Conservation (phyloP, 2,113 vertebrate species). For the Poeciliopsis occidentalis region DNA sequence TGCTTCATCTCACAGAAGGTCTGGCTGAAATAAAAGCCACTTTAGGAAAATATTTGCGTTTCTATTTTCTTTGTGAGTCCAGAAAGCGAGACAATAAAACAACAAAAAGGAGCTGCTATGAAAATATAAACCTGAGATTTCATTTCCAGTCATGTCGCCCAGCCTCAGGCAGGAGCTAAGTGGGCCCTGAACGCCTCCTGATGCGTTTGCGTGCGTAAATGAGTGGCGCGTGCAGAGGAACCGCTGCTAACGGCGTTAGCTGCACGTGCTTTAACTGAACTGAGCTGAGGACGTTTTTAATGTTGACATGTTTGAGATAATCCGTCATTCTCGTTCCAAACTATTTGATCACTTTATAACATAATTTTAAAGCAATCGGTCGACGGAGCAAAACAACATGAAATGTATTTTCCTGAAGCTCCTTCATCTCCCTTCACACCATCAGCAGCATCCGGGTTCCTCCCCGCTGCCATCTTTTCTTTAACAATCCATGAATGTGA, state of each 20-base stretch:
- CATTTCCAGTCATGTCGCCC: no score
- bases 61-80: no score
- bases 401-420: background rate
- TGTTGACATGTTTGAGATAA: background rate
- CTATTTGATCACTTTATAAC: background rate
- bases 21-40: no score
- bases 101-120: no score
- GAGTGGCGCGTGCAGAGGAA: no score
- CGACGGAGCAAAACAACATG: background rate
- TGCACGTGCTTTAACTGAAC: no score
- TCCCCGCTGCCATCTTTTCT: constrained; percentile 5
- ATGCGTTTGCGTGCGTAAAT: background rate
- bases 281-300: background rate
- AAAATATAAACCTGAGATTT: no score
- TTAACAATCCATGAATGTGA: constrained; percentile 76
- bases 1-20: no score
- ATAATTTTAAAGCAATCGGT: background rate
- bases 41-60: no score
- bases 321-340: background rate
- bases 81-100: no score
- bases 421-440: background rate
- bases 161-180: no score
- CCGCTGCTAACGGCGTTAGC: no score
- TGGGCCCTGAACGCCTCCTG: background rate
- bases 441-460: constrained; percentile 4